Conservation (phyloP, 2,113 vertebrate species). For the Stomatorhinus ivindoensis region DNA sequence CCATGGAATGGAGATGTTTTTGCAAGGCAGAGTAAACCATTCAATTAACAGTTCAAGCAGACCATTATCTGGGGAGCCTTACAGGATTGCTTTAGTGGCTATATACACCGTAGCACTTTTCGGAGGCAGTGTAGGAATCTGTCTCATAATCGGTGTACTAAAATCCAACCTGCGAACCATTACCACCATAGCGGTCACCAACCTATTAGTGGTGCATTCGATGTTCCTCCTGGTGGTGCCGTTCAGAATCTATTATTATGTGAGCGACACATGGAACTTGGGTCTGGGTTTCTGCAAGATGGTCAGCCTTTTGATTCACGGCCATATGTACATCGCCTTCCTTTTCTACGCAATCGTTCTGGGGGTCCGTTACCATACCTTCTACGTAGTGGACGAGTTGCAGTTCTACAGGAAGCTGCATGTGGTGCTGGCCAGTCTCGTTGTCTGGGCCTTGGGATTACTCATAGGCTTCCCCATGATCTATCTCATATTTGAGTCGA, state of each 20-base stretch:
- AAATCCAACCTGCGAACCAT: constrained; percentile 69
- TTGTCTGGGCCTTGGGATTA: constrained; percentile 62
- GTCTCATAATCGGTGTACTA: constrained; percentile 60
- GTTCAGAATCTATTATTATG: constrained; percentile 76
- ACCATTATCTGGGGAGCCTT: fast-evolving
- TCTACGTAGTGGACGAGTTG: constrained; percentile 62
- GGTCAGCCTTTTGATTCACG: constrained; percentile 77
- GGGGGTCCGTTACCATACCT: constrained; percentile 60
- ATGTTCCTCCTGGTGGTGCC: constrained; percentile 78
- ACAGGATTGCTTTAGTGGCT: constrained; percentile 37
- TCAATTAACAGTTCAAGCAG: neutral
- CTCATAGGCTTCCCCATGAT: constrained; percentile 48
- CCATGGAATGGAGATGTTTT: neutral
- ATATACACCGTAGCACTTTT: constrained; percentile 62
- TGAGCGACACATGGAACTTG: constrained; percentile 48
- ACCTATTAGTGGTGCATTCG: constrained; percentile 74
- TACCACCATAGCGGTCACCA: constrained; percentile 72
- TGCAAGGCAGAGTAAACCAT: no score
- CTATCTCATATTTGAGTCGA: constrained; percentile 52
- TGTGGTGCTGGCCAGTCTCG: constrained; percentile 51
- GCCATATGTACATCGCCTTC: constrained; percentile 87
- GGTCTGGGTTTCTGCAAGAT: constrained; percentile 52
- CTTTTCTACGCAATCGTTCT: constrained; percentile 74
- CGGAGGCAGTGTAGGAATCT: constrained; percentile 59
- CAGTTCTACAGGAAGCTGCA: constrained; percentile 68